These are phyloP conservation scores for Tenthredo amoena DNA, from an alignment of 2,888 invertebrate species.

Conservation along the genomic window DNA sequence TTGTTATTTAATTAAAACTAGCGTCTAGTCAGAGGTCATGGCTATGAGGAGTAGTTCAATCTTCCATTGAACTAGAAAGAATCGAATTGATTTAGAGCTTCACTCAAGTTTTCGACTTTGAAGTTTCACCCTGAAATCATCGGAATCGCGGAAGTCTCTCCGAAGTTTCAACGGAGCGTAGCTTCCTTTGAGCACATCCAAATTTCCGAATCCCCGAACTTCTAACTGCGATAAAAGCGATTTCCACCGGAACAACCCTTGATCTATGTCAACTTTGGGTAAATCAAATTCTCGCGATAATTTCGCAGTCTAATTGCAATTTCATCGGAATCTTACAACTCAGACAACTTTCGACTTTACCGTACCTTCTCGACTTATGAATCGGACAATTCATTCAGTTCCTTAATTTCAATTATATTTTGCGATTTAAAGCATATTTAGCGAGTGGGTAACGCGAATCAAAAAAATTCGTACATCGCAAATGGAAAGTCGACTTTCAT, in stretches of 20 bases:
- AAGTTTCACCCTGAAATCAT: conserved; percentile 1
- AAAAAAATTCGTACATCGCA: too few relatives aligned
- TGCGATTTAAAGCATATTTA: not conserved
- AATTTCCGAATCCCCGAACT: conserved; percentile 6
- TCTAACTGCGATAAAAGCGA: not conserved
- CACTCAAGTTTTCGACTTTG: not conserved
- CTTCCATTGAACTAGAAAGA: not conserved
- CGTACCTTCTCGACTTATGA: too few relatives aligned
- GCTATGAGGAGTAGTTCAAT: not conserved
- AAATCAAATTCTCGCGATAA: not conserved
- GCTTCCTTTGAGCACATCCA: conserved; percentile 1
- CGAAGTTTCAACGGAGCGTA: conserved; percentile 20
- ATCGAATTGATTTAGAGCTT: conserved; percentile 25
- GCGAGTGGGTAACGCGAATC: not conserved
- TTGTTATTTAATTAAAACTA: conserved; percentile 22
- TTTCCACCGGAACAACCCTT: not conserved
- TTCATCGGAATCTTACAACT: not conserved
- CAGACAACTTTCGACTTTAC: not conserved
- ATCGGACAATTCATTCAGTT: not conserved
- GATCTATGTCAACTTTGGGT: not conserved
- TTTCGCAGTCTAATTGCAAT: not conserved
- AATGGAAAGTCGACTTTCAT: too few relatives aligned
- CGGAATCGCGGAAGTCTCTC: not conserved
- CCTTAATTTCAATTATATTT: not conserved
- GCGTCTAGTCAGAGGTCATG: not conserved